Percentiles rank a stretch among this genome's conserved stretches.
phyloP scores from a whole-genome alignment of 2,113 vertebrate genomes.

The Haliaeetus leucogaster region DNA sequence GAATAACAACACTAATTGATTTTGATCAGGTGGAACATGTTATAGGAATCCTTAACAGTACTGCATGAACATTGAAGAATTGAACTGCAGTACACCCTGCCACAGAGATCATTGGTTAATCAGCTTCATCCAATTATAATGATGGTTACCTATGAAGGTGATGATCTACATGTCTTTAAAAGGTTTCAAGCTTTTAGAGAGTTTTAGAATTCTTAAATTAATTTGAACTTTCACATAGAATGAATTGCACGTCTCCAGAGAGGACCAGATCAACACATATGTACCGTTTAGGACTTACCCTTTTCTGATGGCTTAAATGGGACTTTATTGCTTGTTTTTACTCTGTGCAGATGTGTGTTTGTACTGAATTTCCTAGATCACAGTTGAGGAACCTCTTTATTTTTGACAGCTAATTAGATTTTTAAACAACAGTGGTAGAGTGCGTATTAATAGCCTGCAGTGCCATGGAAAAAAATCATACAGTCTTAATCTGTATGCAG shows the following conservation, averaged over 20 bases:
- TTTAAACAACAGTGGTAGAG: background rate
- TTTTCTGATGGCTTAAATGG: background rate
- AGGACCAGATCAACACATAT: background rate
- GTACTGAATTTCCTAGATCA: background rate
- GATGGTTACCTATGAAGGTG: background rate
- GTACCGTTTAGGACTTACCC: background rate
- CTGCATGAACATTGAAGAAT: accelerated
- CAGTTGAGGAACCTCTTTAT: background rate
- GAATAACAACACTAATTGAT: background rate
- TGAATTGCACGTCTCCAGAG: background rate
- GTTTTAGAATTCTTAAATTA: background rate
- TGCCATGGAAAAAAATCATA: background rate
- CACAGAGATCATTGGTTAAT: background rate
- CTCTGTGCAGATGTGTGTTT: background rate
- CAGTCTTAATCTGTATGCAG: background rate
- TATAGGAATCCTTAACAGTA: background rate
- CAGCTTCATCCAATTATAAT: background rate
- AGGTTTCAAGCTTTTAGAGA: background rate
- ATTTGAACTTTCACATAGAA: background rate
- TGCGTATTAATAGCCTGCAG: background rate
- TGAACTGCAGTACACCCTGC: background rate
- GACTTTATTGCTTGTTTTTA: background rate
- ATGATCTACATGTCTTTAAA: background rate
- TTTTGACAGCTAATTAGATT: background rate
- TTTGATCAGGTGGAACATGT: background rate